Conservation (phyloP, 2,888 invertebrate genomes). For the Ochropacha duplaris region DNA sequence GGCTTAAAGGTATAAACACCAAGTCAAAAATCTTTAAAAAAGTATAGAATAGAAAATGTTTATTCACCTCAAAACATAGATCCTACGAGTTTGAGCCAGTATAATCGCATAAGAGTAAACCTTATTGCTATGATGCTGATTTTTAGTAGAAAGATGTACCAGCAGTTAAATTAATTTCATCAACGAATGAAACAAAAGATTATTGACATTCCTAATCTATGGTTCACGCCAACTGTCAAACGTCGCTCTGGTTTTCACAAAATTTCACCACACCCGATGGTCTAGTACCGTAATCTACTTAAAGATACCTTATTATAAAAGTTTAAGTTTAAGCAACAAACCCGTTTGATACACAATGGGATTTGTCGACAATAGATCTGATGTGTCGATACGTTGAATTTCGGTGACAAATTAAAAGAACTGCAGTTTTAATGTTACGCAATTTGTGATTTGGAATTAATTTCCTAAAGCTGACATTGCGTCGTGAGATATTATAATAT, state of each 20-base stretch:
- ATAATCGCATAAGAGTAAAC: no score
- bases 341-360: conserved; percentile 5
- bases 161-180: not conserved
- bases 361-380: conserved; percentile 6
- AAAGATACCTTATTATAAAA: conserved; percentile 14
- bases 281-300: conserved; percentile 28
- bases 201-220: conserved; percentile 13
- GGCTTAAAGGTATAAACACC: no score
- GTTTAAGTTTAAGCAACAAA: conserved; percentile 10
- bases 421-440: conserved; percentile 1
- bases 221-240: conserved; percentile 24
- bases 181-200: not conserved
- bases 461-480: not conserved
- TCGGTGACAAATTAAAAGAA: conserved; percentile 7
- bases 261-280: conserved; percentile 36
- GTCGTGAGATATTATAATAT: not conserved
- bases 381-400: conserved; percentile 4
- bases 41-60: no score
- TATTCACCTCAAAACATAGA: no score
- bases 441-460: not conserved
- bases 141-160: no score
- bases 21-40: no score
- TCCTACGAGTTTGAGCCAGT: no score
- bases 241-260: conserved; percentile 21
- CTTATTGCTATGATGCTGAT: no score